Conservation (phyloP, 2,113 vertebrate genomes). For the Pachyramphus minor region DNA sequence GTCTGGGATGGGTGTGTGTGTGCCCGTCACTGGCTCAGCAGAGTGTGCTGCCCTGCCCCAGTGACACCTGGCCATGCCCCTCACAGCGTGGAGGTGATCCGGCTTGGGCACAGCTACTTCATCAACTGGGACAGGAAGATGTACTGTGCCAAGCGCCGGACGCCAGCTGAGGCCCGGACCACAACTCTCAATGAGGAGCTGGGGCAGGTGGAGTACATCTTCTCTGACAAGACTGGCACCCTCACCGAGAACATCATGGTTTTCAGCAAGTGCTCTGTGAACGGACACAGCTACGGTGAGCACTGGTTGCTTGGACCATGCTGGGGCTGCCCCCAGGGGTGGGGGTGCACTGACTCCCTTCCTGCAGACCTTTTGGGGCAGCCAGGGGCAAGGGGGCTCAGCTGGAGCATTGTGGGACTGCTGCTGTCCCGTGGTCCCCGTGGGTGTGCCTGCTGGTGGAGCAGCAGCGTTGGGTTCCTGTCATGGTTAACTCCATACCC, state of each 20-base stretch:
- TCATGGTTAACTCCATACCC: neutral
- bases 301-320: rapidly evolving
- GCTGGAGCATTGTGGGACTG: rapidly evolving
- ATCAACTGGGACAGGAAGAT: conserved; percentile 96
- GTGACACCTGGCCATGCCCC: neutral
- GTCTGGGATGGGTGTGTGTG: neutral
- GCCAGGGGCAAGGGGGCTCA: neutral
- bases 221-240: conserved; percentile 92
- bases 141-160: conserved; percentile 83
- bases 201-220: conserved; percentile 95
- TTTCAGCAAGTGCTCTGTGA: conserved; percentile 93
- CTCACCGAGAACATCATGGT: conserved; percentile 96
- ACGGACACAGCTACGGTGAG: conserved; percentile 82
- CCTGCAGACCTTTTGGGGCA: neutral
- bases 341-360: neutral
- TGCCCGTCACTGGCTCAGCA: neutral
- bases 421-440: neutral
- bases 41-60: neutral
- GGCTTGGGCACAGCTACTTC: conserved; percentile 93
- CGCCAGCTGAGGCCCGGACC: conserved; percentile 85
- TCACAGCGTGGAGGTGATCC: conserved; percentile 90
- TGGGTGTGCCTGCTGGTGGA: neutral
- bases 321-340: neutral
- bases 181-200: conserved; percentile 92
- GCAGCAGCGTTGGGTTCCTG: neutral